Base-by-base conservation (phyloP, 2,888 invertebrate genomes). In the Macrosoma leucophasiata region DNA sequence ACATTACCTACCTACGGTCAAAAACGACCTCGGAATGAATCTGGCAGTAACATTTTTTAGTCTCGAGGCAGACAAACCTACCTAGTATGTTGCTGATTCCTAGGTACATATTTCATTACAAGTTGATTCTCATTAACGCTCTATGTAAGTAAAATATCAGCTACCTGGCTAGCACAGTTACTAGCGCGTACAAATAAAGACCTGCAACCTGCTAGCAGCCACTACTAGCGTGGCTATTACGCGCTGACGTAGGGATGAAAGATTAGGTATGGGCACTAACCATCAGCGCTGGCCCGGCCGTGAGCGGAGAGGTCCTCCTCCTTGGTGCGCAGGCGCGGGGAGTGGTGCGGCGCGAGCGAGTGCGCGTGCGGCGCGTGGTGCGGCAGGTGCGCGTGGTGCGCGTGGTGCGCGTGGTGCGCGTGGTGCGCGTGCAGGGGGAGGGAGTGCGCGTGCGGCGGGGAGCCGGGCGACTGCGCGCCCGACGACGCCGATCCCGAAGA, bases 271-370 rank as follows among this genome's bases (percentile, higher is more conserved):
- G 13, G 7, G 15, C 21, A 54, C 50, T 57, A 39, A 87, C 87
- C 88, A 58, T 88, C 88, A 6, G 87, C 86, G 62, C 87, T 88
- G 65, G 87, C 85, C 48, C 88, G 81, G 19, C 87, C 87, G 58
- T 87, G 88, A 51, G 87, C 73, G 43, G 87, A 86, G 45, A 87
- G 84, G 50, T 88, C 88, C 62, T 89, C 89, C 69, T 89, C 89
- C 67, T 89, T 89, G 61, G 88, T 82, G 39, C 87, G 85, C 67
- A 78, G 67, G 38, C 81, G 67, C 48, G 70, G 57, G 50, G 68
- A 60, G 65, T 60, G 66, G 55, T 52, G 63, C 56, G 58, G 55
- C 42, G 39, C 48, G 46, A 46, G 57, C 62, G 72, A 70, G 43
- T 76, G 68, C 46, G 68, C 52, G 52, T 65, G 54, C 64, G 57